Evolutionary conservation across 2,888 invertebrate genomes (phyloP).

Genomic region (Trichogramma evanescens): DNA sequence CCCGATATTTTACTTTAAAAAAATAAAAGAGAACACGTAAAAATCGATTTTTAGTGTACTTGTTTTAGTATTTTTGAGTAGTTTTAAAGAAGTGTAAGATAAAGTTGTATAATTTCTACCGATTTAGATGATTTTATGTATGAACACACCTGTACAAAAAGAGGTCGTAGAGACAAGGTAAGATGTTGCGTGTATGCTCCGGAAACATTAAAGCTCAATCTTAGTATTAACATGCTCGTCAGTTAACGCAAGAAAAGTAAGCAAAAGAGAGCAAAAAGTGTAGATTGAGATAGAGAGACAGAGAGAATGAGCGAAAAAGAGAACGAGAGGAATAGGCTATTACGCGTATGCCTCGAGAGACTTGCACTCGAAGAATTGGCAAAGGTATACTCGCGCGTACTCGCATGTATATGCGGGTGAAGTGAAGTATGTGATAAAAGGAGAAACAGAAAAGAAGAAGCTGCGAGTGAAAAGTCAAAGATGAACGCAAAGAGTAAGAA

Average conservation of each 20-base stretch:
- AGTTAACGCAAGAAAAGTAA: too few relatives aligned
- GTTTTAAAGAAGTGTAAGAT: too few relatives aligned
- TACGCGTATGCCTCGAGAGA: slow-evolving; percentile 3
- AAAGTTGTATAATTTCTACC: too few relatives aligned
- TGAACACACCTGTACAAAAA: too few relatives aligned
- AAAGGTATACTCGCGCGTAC: slow-evolving; percentile 2
- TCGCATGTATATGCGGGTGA: slow-evolving; percentile 16
- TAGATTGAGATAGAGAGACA: not conserved
- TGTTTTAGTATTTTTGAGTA: too few relatives aligned
- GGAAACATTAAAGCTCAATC: slow-evolving; percentile 18
- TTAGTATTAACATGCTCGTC: too few relatives aligned
- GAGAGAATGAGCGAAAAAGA: not conserved
- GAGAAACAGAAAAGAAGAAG: slow-evolving; percentile 5
- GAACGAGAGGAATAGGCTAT: not conserved
- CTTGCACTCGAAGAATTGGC: slow-evolving; percentile 12
- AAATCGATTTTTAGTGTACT: too few relatives aligned
- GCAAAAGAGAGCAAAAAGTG: slow-evolving; percentile 2
- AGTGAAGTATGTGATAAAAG: slow-evolving; percentile 10
- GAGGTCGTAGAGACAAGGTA: too few relatives aligned
- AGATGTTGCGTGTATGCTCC: not conserved
- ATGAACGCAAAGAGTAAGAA: not conserved
- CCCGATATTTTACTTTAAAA: too few relatives aligned
- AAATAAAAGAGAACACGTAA: too few relatives aligned
- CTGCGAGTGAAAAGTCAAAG: not conserved
- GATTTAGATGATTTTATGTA: too few relatives aligned